Evolutionary conservation across 2,113 vertebrate genomes (phyloP).

Genomic region (Mus musculus): GRCm39 chr14:124121001-124121500

Average conservation of each 20-base stretch:
- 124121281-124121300: conserved; percentile 5
- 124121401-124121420: conserved; percentile 29
- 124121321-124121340: conserved; percentile 3
- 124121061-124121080: neutral
- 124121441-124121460: conserved; percentile 59
- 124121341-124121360: neutral
- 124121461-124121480: conserved; percentile 34
- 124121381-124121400: conserved; percentile 48
- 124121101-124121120: conserved; percentile 1
- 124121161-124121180: conserved; percentile 32
- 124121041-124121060: neutral
- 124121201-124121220: conserved; percentile 5
- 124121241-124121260: neutral
- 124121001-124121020: neutral
- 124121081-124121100: neutral
- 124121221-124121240: conserved; percentile 35
- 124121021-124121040: neutral
- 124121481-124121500: neutral
- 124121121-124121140: neutral
- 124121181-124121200: conserved; percentile 32
- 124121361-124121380: conserved; percentile 19
- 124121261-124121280: conserved; percentile 58
- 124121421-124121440: conserved; percentile 13
- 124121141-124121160: neutral
- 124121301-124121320: conserved; percentile 31